These are phyloP conservation scores for Zelostemma sp. DNA, from an alignment of 1,140 invertebrate species.

Conservation along the genomic window DNA sequence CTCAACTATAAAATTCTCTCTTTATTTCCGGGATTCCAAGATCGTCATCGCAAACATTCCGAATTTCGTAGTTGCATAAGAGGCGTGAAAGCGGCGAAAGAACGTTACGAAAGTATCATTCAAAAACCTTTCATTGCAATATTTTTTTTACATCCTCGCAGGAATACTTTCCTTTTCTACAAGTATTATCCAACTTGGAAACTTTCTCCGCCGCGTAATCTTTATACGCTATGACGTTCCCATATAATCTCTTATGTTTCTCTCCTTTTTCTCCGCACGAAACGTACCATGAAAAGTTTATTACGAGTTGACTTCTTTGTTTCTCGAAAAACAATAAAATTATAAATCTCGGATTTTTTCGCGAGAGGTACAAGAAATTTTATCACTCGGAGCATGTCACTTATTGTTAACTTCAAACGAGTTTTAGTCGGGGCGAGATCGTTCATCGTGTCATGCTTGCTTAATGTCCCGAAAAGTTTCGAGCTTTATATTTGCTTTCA, in stretches of 20 bases:
- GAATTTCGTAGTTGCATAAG: neutral
- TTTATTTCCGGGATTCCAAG: neutral
- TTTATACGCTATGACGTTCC: slow-evolving; percentile 12
- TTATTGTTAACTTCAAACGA: slow-evolving; percentile 7
- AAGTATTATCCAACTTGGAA: slow-evolving; percentile 54
- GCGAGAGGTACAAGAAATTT: too few species aligned
- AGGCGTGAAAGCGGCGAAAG: slow-evolving; percentile 25
- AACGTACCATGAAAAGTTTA: too few species aligned
- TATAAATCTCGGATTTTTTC: too few species aligned
- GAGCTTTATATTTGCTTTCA: slow-evolving; percentile 69
- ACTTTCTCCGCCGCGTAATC: slow-evolving; percentile 54
- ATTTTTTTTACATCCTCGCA: slow-evolving; percentile 18
- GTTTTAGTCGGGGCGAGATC: slow-evolving; percentile 36
- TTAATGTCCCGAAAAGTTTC: slow-evolving; percentile 65
- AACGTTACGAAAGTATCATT: slow-evolving; percentile 46
- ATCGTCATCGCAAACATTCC: neutral
- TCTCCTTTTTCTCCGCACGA: too few species aligned
- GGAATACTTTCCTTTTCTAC: slow-evolving; percentile 62
- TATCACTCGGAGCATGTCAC: neutral
- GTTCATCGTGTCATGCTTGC: slow-evolving; percentile 25
- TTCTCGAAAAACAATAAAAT: too few species aligned
- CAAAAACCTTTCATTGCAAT: slow-evolving; percentile 39
- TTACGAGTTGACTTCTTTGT: too few species aligned
- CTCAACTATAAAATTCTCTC: neutral
- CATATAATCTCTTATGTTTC: neutral